Evolutionary conservation across 2,113 vertebrate species (phyloP), one percentile per base, ranked within the genome.

Genomic region (Typhlomys cinereus): DNA sequence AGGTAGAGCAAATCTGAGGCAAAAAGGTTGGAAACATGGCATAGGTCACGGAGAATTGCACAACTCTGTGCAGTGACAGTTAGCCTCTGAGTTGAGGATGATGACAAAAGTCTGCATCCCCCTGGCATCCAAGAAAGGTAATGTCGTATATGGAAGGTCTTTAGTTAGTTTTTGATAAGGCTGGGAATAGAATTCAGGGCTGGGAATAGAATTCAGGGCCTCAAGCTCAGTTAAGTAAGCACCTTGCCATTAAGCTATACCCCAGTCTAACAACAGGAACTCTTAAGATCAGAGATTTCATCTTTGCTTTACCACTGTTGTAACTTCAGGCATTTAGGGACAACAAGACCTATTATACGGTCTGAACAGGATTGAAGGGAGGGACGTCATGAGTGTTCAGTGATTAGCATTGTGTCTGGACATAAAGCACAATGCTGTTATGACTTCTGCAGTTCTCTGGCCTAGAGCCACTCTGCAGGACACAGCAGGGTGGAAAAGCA

Each of bases 281-380:
- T 39, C 18, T 20, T 41, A 74, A 74, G 57, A 71, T 21, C 88
- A 39, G 61, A 88, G 52, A 57, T 89, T 39, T 46, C 34, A 41
- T n/a, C 66, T 70, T 85, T 59, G 80, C 80, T 92, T 52, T 86
- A 62, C 57, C 74, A 69, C 50, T 85, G 29, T 52, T 90, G 3
- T 39, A 52, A 74, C n/a, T 89, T 1, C 25, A 84, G 62, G 81
- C 34, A 62, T 31, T 46, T 34, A 18, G n/a, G 64, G 41, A 31
- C 81, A 66, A 70, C 11, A 34, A 61, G 5, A 25, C 74, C 61
- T 57, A 1, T 20, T 27, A 11, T 0, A 14, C 18, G 61, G 14
- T 23, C 34, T 89, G 21, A 84, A 14, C 2, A 50, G 82, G 46
- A 44, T n/a, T 39, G 3, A 44, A 50, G 41, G 4, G 25, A 66